Percentiles rank a stretch among this genome's conserved stretches.
Evolutionary conservation across 2,797 vertebrate species (phyloP).

Genomic region (Acipenser ruthenus): DNA sequence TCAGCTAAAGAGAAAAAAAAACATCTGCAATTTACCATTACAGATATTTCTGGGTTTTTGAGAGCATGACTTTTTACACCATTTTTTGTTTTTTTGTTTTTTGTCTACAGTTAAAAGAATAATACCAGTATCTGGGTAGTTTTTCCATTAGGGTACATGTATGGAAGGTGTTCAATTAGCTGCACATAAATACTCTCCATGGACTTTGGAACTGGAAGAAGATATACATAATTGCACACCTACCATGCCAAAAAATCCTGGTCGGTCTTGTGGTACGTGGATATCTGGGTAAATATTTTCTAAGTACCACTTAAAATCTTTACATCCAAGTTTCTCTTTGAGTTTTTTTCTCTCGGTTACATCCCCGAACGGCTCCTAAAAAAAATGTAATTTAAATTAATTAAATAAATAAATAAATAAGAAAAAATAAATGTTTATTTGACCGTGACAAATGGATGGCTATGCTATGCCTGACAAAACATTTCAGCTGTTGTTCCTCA

Average conservation of each 20-base stretch:
- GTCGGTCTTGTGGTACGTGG: constrained; percentile 76
- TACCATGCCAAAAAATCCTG: constrained; percentile 93
- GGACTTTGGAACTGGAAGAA: too few relatives aligned
- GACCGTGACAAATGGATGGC: too few relatives aligned
- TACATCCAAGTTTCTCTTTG: constrained; percentile 72
- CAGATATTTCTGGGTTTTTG: not conserved
- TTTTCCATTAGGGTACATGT: too few relatives aligned
- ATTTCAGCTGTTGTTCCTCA: too few relatives aligned
- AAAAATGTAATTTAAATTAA: constrained; percentile 1
- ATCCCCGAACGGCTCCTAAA: constrained; percentile 86
- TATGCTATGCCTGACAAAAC: too few relatives aligned
- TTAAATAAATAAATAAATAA: too few relatives aligned
- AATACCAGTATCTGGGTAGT: too few relatives aligned
- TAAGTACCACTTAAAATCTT: constrained; percentile 86
- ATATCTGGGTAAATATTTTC: constrained; percentile 87
- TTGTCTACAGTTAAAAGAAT: too few relatives aligned
- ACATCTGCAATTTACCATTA: not conserved
- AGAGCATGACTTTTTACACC: not conserved
- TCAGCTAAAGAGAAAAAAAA: constrained; percentile 58
- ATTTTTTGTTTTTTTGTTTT: too few relatives aligned
- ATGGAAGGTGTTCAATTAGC: too few relatives aligned
- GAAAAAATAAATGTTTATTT: too few relatives aligned
- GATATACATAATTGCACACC: not conserved
- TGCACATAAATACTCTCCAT: too few relatives aligned
- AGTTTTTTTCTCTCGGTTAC: constrained; percentile 76